Base-by-base conservation (phyloP, 1,140 invertebrate genomes). In the Temnothorax longispinosus region DNA sequence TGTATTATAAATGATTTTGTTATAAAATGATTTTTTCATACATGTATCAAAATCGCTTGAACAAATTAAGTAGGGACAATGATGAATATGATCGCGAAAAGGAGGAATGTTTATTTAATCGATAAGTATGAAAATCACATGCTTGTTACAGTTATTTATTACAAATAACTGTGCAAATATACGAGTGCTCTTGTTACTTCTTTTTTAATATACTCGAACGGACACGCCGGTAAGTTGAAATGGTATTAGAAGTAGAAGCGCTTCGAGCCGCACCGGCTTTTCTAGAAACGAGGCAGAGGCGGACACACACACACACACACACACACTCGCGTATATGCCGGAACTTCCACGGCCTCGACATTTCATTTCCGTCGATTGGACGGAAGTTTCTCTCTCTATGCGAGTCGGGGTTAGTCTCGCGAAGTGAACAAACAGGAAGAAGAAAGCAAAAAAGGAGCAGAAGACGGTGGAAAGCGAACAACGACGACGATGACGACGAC, bases 301-400 rank as follows among this genome's bases (percentile, higher is more conserved):
- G 72, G 90, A 88, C 77, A 27, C 27, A 27, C 27, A 27, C 27
- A 27, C 27, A 27, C 27, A 27, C 27, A 27, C 27, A 27, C 27
- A 27, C 27, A 27, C 27, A 78, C 62, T 90, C 32, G 72, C 78
- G 87, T 91, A 90, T 88, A 90, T 85, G 78, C 87, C 82, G 87
- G 77, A 91, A 89, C 87, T 91, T 88, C 87, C 77, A 75, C 78
- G 60, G 81, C 81, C 87, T 89, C 81, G 89, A 90, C 89, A 78
- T 89, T 92, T 91, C 90, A 91, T 92, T 92, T 91, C 90, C 90
- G 91, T 76, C 80, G 67, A 87, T 85, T 90, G 89, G 87, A 89
- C 90, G 91, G 89, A 90, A 91, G 90, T 88, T 91, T 90, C 75
- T 75, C 85, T 87, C 75, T 85, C 87, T 80, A 87, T 91, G 87